phyloP scores from a whole-genome alignment of 2,797 vertebrate genomes.

The Gorsachius magnificus region DNA sequence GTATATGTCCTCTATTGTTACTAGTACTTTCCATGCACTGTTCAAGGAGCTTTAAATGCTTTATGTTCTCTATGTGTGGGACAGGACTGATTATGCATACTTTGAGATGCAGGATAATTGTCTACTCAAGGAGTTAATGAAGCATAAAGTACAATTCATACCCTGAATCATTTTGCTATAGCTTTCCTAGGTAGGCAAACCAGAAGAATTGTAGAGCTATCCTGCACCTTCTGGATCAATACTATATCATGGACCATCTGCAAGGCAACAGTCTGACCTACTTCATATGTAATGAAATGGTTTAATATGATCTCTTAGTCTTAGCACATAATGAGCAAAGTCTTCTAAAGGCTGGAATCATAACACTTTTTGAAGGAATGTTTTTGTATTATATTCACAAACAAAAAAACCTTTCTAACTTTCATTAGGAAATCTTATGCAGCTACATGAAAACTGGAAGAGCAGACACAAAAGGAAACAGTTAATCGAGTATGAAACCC shows the following conservation, averaged over 20 bases:
- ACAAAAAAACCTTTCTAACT: neutral
- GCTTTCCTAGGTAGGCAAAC: neutral
- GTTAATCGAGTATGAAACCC: neutral
- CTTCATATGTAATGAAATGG: neutral
- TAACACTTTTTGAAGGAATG: neutral
- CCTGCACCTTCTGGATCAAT: neutral
- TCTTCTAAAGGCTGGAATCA: neutral
- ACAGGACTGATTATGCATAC: neutral
- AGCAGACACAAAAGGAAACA: neutral
- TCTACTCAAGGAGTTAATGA: constrained; percentile 11
- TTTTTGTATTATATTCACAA: neutral
- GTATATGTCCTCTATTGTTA: neutral
- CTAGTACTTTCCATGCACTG: neutral
- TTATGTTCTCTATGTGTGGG: neutral
- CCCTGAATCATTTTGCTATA: neutral
- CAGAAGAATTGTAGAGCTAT: neutral
- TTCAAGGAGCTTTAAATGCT: neutral
- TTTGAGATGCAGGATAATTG: neutral
- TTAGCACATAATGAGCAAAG: neutral
- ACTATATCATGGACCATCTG: neutral
- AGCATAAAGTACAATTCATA: neutral
- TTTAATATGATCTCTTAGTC: neutral
- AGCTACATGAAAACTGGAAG: neutral
- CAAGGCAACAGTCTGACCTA: neutral
- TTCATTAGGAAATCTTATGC: neutral